These are phyloP conservation scores for Sparidentex hasta DNA, from an alignment of 2,797 vertebrate species.

Conservation along the genomic window DNA sequence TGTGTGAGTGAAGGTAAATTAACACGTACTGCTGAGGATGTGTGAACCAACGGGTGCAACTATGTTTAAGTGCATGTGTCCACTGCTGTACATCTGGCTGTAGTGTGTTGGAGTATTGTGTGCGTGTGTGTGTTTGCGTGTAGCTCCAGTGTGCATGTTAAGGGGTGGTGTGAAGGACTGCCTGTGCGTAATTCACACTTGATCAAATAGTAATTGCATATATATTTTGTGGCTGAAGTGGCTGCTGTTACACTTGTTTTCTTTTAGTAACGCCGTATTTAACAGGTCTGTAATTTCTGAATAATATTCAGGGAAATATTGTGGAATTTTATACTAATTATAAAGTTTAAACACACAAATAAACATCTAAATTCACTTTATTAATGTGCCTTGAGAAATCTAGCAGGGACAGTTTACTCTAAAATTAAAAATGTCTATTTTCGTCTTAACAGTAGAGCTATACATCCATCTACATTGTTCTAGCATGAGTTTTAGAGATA, in stretches of 20 bases:
- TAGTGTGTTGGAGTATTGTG: constrained; percentile 33
- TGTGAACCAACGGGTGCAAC: constrained; percentile 13
- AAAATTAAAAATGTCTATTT: too few relatives aligned
- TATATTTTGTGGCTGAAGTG: not conserved
- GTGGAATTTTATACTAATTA: not conserved
- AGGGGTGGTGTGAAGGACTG: constrained; percentile 40
- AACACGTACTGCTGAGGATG: constrained; percentile 17
- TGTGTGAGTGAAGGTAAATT: constrained; percentile 40
- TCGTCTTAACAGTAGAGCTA: too few relatives aligned
- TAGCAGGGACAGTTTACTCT: too few relatives aligned
- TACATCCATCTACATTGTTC: too few relatives aligned
- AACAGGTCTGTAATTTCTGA: not conserved
- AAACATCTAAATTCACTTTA: not conserved
- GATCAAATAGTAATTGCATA: constrained; percentile 56
- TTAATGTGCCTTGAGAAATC: too few relatives aligned
- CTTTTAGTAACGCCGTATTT: not conserved
- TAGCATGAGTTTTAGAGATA: too few relatives aligned
- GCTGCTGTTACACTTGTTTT: constrained; percentile 27
- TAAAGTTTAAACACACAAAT: not conserved
- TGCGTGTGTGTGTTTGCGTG: constrained; percentile 7
- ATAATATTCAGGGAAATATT: not conserved
- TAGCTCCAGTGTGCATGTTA: constrained; percentile 28
- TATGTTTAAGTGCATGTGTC: constrained; percentile 13
- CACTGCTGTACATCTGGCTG: constrained; percentile 30
- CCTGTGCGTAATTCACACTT: constrained; percentile 41